Percentiles rank a stretch among this genome's conserved stretches.
These are phyloP conservation scores for Yponomeuta cagnagella DNA, from an alignment of 2,888 invertebrate species.

Conservation along the genomic window DNA sequence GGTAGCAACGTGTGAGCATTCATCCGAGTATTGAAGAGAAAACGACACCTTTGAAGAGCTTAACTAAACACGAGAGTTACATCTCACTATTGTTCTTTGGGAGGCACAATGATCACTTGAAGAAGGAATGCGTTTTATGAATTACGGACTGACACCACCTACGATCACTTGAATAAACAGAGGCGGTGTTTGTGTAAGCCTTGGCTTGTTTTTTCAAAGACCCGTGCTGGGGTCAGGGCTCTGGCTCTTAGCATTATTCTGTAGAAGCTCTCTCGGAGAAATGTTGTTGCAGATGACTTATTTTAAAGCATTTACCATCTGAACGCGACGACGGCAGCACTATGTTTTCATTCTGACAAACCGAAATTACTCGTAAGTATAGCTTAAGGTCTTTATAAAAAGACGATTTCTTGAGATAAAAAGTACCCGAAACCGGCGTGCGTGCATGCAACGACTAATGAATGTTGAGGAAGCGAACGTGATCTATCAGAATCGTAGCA, in stretches of 20 bases:
- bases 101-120: background rate
- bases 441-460: too few species aligned
- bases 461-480: too few species aligned
- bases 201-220: conserved; percentile 56
- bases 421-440: too few species aligned
- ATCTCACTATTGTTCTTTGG: background rate
- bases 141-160: conserved; percentile 43
- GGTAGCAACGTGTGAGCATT: too few species aligned
- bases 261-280: conserved; percentile 24
- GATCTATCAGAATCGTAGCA: too few species aligned
- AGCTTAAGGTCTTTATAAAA: too few species aligned
- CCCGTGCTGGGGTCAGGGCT: conserved; percentile 52
- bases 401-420: too few species aligned
- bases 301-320: background rate
- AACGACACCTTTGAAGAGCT: background rate
- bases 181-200: conserved; percentile 55
- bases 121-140: conserved; percentile 1
- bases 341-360: too few species aligned
- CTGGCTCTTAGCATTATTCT: conserved; percentile 52
- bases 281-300: background rate
- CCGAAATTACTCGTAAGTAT: too few species aligned
- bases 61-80: background rate
- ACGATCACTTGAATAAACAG: conserved; percentile 56
- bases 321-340: too few species aligned
- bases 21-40: background rate